Evolutionary conservation across 2,113 vertebrate species (phyloP), one percentile per base, ranked within the genome.

Genomic region (Benitochromis conjunctus): DNA sequence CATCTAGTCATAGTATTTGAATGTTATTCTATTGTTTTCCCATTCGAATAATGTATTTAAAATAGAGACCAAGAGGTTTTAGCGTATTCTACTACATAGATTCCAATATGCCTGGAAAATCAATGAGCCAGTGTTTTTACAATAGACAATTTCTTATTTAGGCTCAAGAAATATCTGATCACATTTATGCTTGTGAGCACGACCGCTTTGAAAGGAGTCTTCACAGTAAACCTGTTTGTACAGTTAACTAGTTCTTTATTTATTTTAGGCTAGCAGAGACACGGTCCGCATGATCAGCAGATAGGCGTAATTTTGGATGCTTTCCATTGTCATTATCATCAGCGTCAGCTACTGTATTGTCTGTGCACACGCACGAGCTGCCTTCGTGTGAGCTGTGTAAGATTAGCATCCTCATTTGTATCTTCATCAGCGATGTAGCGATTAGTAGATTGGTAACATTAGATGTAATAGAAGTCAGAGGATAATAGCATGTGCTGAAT

Each of bases 351-450:
- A 4, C 38, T 38, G 14, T 38, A 1, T 71, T 43, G 34, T 13
- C 69, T 41, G 51, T 19, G 48, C 5, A 53, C 71, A 16, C 26
- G 13, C 26, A 7, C 2, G 19, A 13, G 29, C 64, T 57, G 36
- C 21, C 13, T 57, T 24, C 18, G n/a, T 43, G 7, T 6, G 54
- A 9, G 6, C 19, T 80, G 54, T 81, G 38, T 36, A 19, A 38
- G 55, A 6, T 26, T 19, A 78, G 31, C 3, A 1, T 5, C 34
- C 14, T 74, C 71, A 36, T 80, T 7, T 64, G 48, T 81, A n/a
- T 11, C 55, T 66, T 82, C 74, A 62, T 85, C n/a, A 79, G 79
- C 16, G 79, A 83, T 83, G 83, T 74, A n/a, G n/a, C n/a, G n/a
- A 87, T 86, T 14, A 85, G 80, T 57, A 79, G 9, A 83, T 48